A percentile compares a stretch with the other conserved stretches of the same genome.
Conservation (phyloP, 2,113 vertebrate genomes). For the Ochotona princeps region DNA sequence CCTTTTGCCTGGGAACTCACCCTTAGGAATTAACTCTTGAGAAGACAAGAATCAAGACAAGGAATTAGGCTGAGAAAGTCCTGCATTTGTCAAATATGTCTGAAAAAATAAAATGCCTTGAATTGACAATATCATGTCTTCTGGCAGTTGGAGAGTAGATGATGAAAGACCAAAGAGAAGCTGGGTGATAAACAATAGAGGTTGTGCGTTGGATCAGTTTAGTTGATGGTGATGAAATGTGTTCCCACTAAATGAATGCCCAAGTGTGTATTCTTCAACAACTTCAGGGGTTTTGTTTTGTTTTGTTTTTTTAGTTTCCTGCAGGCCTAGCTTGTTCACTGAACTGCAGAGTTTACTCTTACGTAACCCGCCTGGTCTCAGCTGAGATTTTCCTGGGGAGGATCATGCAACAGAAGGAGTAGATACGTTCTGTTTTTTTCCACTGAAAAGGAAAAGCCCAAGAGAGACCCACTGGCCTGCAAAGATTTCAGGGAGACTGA, state of each 20-base stretch:
- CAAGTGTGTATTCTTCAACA: not conserved
- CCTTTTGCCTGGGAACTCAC: not conserved
- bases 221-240: conserved; percentile 17
- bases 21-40: not conserved
- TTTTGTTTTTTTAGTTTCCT: not conserved
- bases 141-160: not conserved
- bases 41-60: not conserved
- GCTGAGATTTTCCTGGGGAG: not conserved
- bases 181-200: not conserved
- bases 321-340: not conserved
- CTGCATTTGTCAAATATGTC: not conserved
- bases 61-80: not conserved
- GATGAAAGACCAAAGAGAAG: not conserved
- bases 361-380: not conserved
- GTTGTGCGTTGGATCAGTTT: not conserved
- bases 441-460: not conserved
- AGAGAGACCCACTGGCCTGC: not conserved
- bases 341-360: not conserved
- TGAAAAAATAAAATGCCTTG: not conserved
- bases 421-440: not conserved
- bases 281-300: too few relatives aligned
- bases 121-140: not conserved
- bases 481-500: not conserved
- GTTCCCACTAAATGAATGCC: not conserved
- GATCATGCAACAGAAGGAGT: not conserved